Percentiles rank a stretch among this genome's conserved stretches.
These are phyloP conservation scores for Ctenochaetus hawaiiensis DNA, from an alignment of 2,797 vertebrate genomes.

Conservation along the genomic window DNA sequence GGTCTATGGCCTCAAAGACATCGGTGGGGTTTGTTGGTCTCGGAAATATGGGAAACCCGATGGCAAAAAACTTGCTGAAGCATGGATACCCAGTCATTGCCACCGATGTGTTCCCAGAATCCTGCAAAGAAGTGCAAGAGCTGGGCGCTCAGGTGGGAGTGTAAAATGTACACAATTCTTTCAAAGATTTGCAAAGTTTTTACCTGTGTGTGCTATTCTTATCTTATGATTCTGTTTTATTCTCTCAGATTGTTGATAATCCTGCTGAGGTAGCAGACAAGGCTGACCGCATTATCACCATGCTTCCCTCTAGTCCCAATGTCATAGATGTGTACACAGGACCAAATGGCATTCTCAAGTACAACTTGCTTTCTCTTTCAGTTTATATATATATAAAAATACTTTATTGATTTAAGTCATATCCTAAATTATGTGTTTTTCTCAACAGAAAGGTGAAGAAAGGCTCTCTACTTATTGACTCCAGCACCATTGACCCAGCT, in stretches of 20 bases:
- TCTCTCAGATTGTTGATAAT: conserved; percentile 91
- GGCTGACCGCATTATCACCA: conserved; percentile 98
- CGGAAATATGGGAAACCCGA: conserved; percentile 99
- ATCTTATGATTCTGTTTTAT: background rate
- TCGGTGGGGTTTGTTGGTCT: conserved; percentile 96
- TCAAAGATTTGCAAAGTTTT: background rate
- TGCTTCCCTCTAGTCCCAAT: conserved; percentile 97
- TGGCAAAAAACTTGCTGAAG: conserved; percentile 98
- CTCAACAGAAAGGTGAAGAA: conserved; percentile 96
- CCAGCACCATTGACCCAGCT: conserved; percentile 96
- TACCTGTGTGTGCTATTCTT: background rate
- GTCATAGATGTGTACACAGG: conserved; percentile 94
- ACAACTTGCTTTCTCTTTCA: conserved; percentile 28
- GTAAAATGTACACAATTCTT: background rate
- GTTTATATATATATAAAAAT: background rate
- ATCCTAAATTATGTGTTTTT: conserved; percentile 9
- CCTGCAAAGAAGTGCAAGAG: conserved; percentile 95
- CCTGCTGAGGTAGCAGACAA: conserved; percentile 96
- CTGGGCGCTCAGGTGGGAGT: conserved; percentile 93
- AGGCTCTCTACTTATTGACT: conserved; percentile 97
- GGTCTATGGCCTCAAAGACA: conserved; percentile 97
- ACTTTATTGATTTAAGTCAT: background rate
- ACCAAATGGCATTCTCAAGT: conserved; percentile 92
- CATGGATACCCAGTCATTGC: conserved; percentile 96
- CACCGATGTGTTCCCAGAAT: conserved; percentile 96